Evolutionary conservation across 2,113 vertebrate species (phyloP), one percentile per base, ranked within the genome.

Genomic region (Clupea harengus): DNA sequence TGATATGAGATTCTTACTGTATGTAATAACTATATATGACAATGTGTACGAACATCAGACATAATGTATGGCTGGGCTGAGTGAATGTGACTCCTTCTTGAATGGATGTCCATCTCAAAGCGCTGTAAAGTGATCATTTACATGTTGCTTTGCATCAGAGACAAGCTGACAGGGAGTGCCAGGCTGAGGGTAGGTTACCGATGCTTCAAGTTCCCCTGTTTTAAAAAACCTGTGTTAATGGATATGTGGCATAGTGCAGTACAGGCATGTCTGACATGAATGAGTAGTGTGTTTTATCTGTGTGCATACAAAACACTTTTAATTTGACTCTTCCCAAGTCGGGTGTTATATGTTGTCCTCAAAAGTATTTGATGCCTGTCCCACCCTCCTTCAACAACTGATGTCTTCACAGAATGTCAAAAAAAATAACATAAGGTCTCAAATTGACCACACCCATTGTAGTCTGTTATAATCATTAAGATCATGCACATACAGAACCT

Each of bases 71-170:
- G 64, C 25, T 32, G 25, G 9, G 72, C 13, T 15, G 72, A 78
- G 32, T 78, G 28, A 78, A 78, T 17, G 6, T 20, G 54, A 22
- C 54, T 60, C 18, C 52, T 20, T 18, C 54, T 60, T 60, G 52
- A 54, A 54, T 72, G 64, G 15, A 72, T 72, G 64, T 72, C 25
- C 64, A 83, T 86, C 67, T 88, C 82, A 82, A 84, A 84, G 50
- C 57, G 50, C 64, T 39, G 25, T 86, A 64, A 75, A 49, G 15
- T n/a, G 22, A 50, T 80, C 85, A 54, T 88, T 82, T 88, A 83
- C 87, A 85, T 87, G 78, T n/a, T 83, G 20, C 45, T 88, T 86
- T 88, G 85, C 81, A 81, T 86, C 28, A 72, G 10, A 11, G 25
- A 78, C 72, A 78, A 5, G 72, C 25, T 78, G 11, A 39, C 54